These are phyloP conservation scores for Muscidifurax raptorellus DNA, from an alignment of 1,140 invertebrate genomes.

Conservation along the genomic window DNA sequence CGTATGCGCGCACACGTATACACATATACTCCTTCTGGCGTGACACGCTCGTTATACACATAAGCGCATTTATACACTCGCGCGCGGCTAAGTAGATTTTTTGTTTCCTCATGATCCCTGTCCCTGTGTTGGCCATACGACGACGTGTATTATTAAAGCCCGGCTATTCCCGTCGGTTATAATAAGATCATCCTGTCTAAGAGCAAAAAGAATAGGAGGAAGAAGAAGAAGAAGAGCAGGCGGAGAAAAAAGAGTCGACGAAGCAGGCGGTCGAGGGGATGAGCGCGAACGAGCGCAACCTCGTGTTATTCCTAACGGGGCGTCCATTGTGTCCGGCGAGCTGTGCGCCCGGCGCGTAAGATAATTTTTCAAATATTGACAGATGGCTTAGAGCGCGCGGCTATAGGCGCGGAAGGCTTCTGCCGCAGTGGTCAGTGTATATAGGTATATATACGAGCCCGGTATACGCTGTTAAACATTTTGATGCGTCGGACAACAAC, in stretches of 20 bases:
- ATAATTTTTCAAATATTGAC: slow-evolving; percentile 48
- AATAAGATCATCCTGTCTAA: slow-evolving; percentile 49
- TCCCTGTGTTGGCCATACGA: background rate
- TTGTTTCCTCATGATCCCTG: background rate
- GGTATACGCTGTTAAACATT: background rate
- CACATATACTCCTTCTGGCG: background rate
- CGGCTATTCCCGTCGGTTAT: slow-evolving; percentile 32
- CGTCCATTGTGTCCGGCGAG: background rate
- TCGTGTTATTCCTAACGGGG: slow-evolving; percentile 23
- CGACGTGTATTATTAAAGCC: slow-evolving; percentile 35
- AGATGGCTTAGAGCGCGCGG: background rate
- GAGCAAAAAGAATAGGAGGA: background rate
- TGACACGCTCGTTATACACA: no score
- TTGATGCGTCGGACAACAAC: background rate
- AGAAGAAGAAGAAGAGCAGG: background rate
- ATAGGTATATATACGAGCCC: background rate
- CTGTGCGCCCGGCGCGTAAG: background rate
- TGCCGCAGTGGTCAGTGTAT: no score
- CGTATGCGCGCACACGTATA: background rate
- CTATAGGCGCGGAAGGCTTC: background rate
- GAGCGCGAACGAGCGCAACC: background rate
- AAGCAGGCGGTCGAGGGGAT: background rate
- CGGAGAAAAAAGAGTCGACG: background rate
- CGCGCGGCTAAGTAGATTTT: background rate
- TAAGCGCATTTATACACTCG: background rate